Base-by-base conservation (phyloP, 2,888 invertebrate species). In the Bembecia ichneumoniformis region DNA sequence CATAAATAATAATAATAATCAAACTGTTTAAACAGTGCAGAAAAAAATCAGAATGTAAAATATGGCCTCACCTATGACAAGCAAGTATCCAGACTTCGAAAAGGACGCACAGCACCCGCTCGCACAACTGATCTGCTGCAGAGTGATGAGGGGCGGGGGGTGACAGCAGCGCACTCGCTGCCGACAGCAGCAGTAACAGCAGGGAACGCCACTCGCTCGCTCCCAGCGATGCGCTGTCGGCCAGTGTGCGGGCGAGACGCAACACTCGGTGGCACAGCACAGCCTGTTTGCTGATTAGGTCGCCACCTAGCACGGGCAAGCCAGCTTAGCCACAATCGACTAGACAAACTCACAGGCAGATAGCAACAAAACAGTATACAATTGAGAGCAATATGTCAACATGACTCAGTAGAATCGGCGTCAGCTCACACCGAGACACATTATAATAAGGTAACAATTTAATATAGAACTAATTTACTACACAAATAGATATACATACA, bases 101-200 rank as follows among this genome's bases (percentile, higher is more conserved):
- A 49, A 98, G 89, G 35, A 98, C 98, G 58, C 96, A 96, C 3
- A 98, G 88, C 48, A 98, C 96, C 35, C 98, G 88, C 76, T 98
- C 97, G 73, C 97, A 97, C 45, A 98, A 88, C 73, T 98, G 97
- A 74, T 97, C 97, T 0, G 96, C 96, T n/a, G 96, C 96, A 67
- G 97, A 95, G 79, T 97, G 97, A 82, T 95, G 95, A 34, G 96
- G 93, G 3, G 95, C 95, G 4, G 98, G 98, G 17, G 98, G 97
- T 1, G 97, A 93, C 53, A 98, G 87, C 40, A 98, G 87, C 7
- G 96, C 95, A 59, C 97, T 95, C 68, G 97, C 98, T 35, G 98
- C 84, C 0, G 81, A 72, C 53, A 98, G 87, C 56, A 98, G 88
- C 78, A 98, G 95, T 52, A 96, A 83, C 47, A 98, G 87, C 36